Evolutionary conservation across 2,797 vertebrate genomes (phyloP), one percentile per base, ranked within the genome.

Genomic region (Semaprochilodus insignis): DNA sequence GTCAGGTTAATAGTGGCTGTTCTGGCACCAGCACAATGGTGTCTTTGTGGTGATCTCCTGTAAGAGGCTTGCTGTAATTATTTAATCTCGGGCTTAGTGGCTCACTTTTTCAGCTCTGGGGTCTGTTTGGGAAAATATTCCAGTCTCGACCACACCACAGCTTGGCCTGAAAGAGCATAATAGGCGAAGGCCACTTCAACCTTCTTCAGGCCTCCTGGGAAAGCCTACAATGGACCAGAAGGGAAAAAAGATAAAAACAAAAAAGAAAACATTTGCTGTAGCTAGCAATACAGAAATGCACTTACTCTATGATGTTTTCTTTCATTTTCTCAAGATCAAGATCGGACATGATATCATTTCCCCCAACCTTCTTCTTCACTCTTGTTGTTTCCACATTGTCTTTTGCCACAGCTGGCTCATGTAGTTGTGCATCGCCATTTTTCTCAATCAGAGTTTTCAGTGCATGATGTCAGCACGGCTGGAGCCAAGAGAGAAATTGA

Each of bases 11-110:
- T 88, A 31, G 85, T 83, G 80, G 63, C 81, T 89, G 87, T 87
- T 90, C 88, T 91, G 89, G 89, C 89, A 80, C 65, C 83, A 67
- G 77, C 74, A 90, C 89, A 93, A 87, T 90, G 87, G 82, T 40
- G 36, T 83, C 88, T 91, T 90, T 92, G 89, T 92, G 71, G 82
- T 80, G 75, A 88, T 90, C 73, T 86, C 86, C 83, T 89, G 77
- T 84, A 85, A 86, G 86, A 83, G 82, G 79, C 85, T 78, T 82
- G 81, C 74, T 63, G 73, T 90, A 89, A 93, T 92, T 92, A 90
- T 90, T 91, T 90, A 91, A 94, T 92, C 86, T 80, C 60, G n/a
- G 74, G 27, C 27, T 80, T 87, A 83, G 78, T 86, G 52, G 79
- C n/a, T 0, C 76, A 83, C 44, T 80, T 86, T 87, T 88, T 85